Evolutionary conservation across 2,888 invertebrate genomes (phyloP), one percentile per base, ranked within the genome.

Genomic region (Yponomeuta cagnagella): DNA sequence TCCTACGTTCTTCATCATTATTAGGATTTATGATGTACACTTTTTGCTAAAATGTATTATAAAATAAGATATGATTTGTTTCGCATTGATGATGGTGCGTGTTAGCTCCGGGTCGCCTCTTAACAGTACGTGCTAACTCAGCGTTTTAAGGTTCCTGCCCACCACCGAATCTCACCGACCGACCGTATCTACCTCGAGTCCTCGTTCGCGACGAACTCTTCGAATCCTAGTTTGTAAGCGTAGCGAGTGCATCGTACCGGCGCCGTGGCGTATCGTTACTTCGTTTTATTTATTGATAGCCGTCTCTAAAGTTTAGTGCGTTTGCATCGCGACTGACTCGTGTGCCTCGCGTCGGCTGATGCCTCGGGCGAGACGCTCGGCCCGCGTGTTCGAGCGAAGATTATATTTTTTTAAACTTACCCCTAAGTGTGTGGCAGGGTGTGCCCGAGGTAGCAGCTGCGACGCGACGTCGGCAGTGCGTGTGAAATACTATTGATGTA

Each of bases 201-300:
- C 71, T 74, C 74, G 73, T 63, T 74, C 78, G 79, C 79, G 80
- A 74, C 76, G 82, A 85, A 79, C 87, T 86, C 86, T 86, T 89
- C 90, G 89, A 89, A 89, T 88, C 82, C 81, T 88, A 88, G 88
- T 75, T 48, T 83, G 79, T 89, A 88, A 87, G 87, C 77, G 82
- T 87, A 87, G 87, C 81, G 87, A 88, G 87, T 82, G 80, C 85
- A 86, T 81, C 15, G 82, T 74, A 73, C 71, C 72, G 74, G 72
- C 75, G 75, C 77, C 77, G n/a, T 31, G 71, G 23, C 66, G 48
- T 58, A 15, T 58, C 52, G 52, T 58, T 58, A 71, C 69, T n/a
- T 71, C 66, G 66, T 69, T 65, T 71, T 70, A 71, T 71, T 71
- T 71, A 71, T 71, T 69, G 48, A 48, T 30, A 58, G 10, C 37